Evolutionary conservation across 2,797 vertebrate genomes (phyloP).

Genomic region (Cheracebus regulus): DNA sequence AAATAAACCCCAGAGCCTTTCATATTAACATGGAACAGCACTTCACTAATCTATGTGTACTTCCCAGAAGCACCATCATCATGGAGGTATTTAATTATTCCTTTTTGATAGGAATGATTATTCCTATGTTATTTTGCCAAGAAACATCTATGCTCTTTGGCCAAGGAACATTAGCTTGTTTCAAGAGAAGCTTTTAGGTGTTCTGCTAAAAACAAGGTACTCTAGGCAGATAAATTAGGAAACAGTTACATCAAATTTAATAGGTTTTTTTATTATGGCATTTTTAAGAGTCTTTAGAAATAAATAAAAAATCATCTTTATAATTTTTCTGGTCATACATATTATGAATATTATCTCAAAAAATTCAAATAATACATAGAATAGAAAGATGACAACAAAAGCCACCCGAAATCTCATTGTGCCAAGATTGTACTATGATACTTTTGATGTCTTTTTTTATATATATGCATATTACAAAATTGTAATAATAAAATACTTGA

Average conservation of each 20-base stretch:
- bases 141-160: background rate
- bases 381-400: background rate
- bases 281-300: background rate
- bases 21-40: background rate
- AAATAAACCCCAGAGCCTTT: background rate
- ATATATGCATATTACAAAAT: background rate
- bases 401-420: background rate
- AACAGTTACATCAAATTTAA: background rate
- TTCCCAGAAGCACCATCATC: background rate
- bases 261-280: background rate
- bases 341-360: background rate
- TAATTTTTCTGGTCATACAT: background rate
- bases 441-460: background rate
- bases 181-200: background rate
- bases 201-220: background rate
- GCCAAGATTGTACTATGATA: background rate
- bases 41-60: background rate
- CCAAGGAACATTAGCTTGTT: background rate
- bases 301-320: background rate
- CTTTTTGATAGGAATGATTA: background rate
- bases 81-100: background rate
- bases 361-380: background rate
- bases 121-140: background rate
- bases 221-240: background rate
- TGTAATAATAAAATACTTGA: background rate